A percentile compares a stretch with the other conserved stretches of the same genome.
phyloP scores from a whole-genome alignment of 1,140 invertebrate species.

The Drosophila tsacasi region DNA sequence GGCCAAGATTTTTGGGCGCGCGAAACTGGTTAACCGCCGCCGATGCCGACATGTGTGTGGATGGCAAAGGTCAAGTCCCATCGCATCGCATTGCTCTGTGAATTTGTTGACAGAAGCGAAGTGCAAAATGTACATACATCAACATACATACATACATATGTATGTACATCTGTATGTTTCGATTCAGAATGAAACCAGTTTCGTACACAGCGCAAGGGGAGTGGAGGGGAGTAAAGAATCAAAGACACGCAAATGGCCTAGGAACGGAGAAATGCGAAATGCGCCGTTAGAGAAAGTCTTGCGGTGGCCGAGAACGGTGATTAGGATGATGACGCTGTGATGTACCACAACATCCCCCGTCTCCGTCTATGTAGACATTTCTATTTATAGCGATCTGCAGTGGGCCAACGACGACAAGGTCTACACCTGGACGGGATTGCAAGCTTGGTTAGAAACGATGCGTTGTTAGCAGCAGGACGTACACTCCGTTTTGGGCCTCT shows the following conservation, averaged over 20 bases:
- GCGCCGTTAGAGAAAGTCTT: slow-evolving; percentile 9
- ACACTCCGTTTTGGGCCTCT: neutral
- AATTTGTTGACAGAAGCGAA: slow-evolving; percentile 39
- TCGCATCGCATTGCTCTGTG: slow-evolving; percentile 3
- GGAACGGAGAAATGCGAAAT: slow-evolving; percentile 21
- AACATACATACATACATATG: neutral
- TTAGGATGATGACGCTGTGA: slow-evolving; percentile 19
- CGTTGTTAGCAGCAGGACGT: slow-evolving; percentile 1
- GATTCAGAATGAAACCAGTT: slow-evolving; percentile 12
- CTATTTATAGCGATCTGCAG: slow-evolving; percentile 39
- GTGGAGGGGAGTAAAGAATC: slow-evolving; percentile 1
- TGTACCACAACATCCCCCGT: slow-evolving; percentile 1
- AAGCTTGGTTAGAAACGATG: slow-evolving; percentile 31
- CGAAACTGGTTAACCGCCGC: slow-evolving; percentile 14
- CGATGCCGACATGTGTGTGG: neutral
- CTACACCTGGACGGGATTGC: slow-evolving; percentile 9
- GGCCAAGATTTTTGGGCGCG: slow-evolving; percentile 3
- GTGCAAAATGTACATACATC: slow-evolving; percentile 36
- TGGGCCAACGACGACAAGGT: slow-evolving; percentile 3
- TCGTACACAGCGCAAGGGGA: neutral
- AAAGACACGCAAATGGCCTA: slow-evolving; percentile 2
- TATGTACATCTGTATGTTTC: no score
- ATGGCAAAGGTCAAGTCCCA: slow-evolving; percentile 14
- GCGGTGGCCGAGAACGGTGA: neutral
- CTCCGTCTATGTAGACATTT: slow-evolving; percentile 24